A percentile compares a stretch with the other conserved stretches of the same genome.
Evolutionary conservation across 2,113 vertebrate species (phyloP).

Genomic region (Solenodon paradoxus): DNA sequence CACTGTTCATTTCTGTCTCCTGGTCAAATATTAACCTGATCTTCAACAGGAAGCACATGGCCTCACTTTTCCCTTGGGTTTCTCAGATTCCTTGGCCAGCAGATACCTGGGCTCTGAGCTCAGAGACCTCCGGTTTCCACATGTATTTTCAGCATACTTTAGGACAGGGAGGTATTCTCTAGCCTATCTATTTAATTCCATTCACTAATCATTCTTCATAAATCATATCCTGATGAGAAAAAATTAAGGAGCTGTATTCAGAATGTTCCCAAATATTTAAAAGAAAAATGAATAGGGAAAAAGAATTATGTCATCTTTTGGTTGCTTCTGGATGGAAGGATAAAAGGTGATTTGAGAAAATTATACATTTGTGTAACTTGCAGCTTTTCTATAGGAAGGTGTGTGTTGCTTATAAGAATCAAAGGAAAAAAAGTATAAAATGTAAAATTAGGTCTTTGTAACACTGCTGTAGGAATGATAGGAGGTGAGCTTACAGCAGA

Average conservation of each 20-base stretch:
- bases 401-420: background rate
- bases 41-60: background rate
- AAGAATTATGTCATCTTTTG: background rate
- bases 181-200: background rate
- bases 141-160: background rate
- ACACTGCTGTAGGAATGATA: background rate
- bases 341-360: background rate
- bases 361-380: background rate
- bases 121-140: background rate
- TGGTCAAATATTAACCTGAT: background rate
- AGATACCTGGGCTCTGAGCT: background rate
- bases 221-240: background rate
- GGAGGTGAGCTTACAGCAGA: background rate
- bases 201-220: background rate
- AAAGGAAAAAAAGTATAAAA: background rate
- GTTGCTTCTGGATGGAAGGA: background rate
- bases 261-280: background rate
- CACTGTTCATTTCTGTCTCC: background rate
- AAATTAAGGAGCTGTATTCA: background rate
- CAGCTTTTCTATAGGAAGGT: background rate
- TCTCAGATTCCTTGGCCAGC: background rate
- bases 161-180: background rate
- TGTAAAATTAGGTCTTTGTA: background rate
- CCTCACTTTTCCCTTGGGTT: background rate
- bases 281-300: background rate